Base-by-base conservation (phyloP, 2,113 vertebrate species). In the Hippoglossus stenolepis region DNA sequence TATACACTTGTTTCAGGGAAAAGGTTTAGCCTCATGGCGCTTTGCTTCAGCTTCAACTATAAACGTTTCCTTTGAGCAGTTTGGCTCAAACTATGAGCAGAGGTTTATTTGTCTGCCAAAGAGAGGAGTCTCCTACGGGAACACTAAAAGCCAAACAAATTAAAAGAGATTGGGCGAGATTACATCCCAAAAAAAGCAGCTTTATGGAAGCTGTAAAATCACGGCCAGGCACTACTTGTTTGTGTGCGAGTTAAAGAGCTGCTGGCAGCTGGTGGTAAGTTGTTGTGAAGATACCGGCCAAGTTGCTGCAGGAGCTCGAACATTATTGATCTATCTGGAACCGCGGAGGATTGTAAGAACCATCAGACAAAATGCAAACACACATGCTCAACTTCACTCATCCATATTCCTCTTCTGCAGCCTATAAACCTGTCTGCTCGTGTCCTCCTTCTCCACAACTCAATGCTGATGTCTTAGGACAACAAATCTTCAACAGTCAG, bases 81-180 rank as follows among this genome's bases (percentile, higher is more conserved):
- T 77, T 90, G 85, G 84, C 77, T 83, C 35, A 72, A 70, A 70
- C 18, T 54, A 67, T 54, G 21, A 72, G 70, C 73, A 51, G n/a
- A 56, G 51, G 72, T 21, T 79, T 49, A 63, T 69, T 78, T 65
- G 20, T 69, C 66, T 90, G 85, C 84, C 88, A 90, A 83, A 63
- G 61, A 85, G 77, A 90, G 61, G 67, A 82, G 73, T 75, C 70
- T 81, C 78, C 56, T 79, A 78, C 61, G 76, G 81, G 85, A 87
- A 82, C 61, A 70, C 63, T 70, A 66, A 87, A 90, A 86, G 59
- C 79, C 75, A 85, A 86, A 87, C 79, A 85, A 89, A 91, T 85
- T 72, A 88, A 86, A 91, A 79, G 73, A 77, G 68, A 88, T 83
- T 82, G 79, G 73, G 51, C 2, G 17, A 85, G 81, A 89, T 83